A percentile compares a stretch with the other conserved stretches of the same genome.
phyloP scores from a whole-genome alignment of 2,888 invertebrate genomes.

The Coelogynopora nodosa region DNA sequence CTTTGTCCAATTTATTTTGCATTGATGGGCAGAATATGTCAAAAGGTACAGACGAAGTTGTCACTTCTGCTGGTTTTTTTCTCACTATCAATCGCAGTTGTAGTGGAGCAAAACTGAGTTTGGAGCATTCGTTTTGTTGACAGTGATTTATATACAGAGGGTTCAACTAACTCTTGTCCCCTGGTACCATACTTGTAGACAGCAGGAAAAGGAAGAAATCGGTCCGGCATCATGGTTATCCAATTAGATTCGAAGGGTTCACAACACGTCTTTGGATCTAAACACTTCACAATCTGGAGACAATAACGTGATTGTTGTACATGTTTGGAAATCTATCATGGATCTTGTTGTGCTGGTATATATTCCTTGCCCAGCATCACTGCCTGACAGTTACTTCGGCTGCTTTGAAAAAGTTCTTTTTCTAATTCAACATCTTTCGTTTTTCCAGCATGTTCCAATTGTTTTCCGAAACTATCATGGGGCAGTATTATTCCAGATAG shows the following conservation, averaged over 20 bases:
- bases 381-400: constrained; percentile 36
- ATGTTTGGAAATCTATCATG: not conserved
- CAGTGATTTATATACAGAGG: not conserved
- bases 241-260: not conserved
- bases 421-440: constrained; percentile 65
- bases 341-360: constrained; percentile 7
- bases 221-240: not conserved
- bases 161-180: not conserved
- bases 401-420: constrained; percentile 57
- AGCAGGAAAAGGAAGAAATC: constrained; percentile 5
- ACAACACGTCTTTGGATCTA: not conserved
- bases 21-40: not conserved
- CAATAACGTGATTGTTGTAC: not conserved
- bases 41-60: not conserved
- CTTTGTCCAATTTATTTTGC: not conserved
- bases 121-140: not conserved
- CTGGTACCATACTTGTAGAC: constrained; percentile 15
- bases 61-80: not conserved
- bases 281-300: constrained; percentile 1
- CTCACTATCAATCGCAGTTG: not conserved
- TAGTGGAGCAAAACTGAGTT: not conserved
- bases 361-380: constrained; percentile 7
- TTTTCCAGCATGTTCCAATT: constrained; percentile 51
- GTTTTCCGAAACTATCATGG: constrained; percentile 18
- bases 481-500: constrained; percentile 51